These are phyloP conservation scores for Eulemur rubriventer DNA, from an alignment of 2,797 vertebrate genomes.

Conservation along the genomic window DNA sequence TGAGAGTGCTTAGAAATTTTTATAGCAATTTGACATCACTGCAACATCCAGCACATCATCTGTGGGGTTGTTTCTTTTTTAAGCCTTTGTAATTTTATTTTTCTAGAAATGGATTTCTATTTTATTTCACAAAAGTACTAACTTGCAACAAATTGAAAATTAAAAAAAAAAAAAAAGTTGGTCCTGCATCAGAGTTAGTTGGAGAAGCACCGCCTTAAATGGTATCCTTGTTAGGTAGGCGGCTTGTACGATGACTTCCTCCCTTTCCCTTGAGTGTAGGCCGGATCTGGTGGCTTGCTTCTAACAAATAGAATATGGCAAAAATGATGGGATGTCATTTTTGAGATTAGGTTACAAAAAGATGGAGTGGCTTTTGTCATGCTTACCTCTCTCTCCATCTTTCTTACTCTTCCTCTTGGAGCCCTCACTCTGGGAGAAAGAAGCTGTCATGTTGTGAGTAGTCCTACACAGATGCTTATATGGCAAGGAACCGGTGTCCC, in stretches of 20 bases:
- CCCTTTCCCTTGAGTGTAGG: background rate
- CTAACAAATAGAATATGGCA: background rate
- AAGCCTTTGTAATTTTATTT: background rate
- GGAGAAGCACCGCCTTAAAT: background rate
- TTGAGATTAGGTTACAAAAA: background rate
- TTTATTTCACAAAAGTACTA: conserved; percentile 5
- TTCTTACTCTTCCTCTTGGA: background rate
- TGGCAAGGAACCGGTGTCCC: background rate
- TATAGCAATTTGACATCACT: background rate
- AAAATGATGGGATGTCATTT: background rate
- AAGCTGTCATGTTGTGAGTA: background rate
- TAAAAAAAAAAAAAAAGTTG: background rate
- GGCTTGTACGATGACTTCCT: background rate
- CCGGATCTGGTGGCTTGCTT: background rate
- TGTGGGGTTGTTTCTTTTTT: background rate
- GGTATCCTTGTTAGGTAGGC: background rate
- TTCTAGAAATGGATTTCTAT: conserved; percentile 42
- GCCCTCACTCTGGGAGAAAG: background rate
- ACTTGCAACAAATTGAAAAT: background rate
- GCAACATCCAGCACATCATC: background rate
- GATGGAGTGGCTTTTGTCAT: background rate
- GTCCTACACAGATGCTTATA: background rate
- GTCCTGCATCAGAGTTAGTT: background rate
- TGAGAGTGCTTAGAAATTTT: background rate
- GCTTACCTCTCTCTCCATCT: background rate